These are phyloP conservation scores for Oryctolagus cuniculus DNA, from an alignment of 2,113 vertebrate genomes.

Conservation along the genomic window mOryCun1.1 NC_091442.1:60584501-60585000, in stretches of 20 bases:
- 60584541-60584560: constrained; percentile 79
- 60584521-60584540: constrained; percentile 76
- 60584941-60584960: neutral
- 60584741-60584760: constrained; percentile 77
- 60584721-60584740: constrained; percentile 64
- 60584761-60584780: constrained; percentile 58
- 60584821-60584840: constrained; percentile 9
- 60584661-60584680: constrained; percentile 45
- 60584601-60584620: constrained; percentile 82
- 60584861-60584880: constrained; percentile 50
- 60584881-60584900: neutral
- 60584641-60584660: constrained; percentile 74
- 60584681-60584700: neutral
- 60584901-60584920: neutral
- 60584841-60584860: neutral
- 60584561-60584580: constrained; percentile 77
- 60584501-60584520: constrained; percentile 71
- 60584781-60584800: constrained; percentile 55
- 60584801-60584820: constrained; percentile 60
- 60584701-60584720: constrained; percentile 71
- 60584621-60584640: constrained; percentile 46
- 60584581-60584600: constrained; percentile 66
- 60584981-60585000: constrained; percentile 19
- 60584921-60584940: neutral
- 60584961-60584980: constrained; percentile 40